Evolutionary conservation across 2,888 invertebrate genomes (phyloP).

Genomic region (Caenorhabditis zanzibari): DNA sequence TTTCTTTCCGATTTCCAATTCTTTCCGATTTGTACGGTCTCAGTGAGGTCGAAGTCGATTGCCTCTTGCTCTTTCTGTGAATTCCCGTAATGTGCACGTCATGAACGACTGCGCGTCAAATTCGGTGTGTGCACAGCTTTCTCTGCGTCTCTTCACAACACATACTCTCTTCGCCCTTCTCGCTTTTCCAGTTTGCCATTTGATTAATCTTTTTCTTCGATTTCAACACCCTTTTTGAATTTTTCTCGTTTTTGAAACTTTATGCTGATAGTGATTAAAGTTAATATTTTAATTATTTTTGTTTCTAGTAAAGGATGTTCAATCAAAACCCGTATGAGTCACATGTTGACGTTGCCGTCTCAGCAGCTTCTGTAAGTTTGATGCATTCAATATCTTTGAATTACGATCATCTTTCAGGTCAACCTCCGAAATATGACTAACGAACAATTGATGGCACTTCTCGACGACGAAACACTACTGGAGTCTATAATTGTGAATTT

Average conservation of each 20-base stretch:
- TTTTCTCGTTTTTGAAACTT: neutral
- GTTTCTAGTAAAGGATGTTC: constrained; percentile 42
- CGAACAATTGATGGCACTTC: constrained; percentile 78
- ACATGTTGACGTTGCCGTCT: constrained; percentile 46
- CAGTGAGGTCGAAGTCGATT: too few relatives aligned
- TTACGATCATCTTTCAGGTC: constrained; percentile 43
- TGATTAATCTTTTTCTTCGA: constrained; percentile 7
- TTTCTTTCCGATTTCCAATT: too few relatives aligned
- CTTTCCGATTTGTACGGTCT: too few relatives aligned
- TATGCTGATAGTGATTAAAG: too few relatives aligned
- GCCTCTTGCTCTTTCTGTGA: too few relatives aligned
- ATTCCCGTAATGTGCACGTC: too few relatives aligned
- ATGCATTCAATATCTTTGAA: neutral
- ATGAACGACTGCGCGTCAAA: constrained; percentile 7
- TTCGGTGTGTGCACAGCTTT: constrained; percentile 11
- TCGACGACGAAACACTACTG: constrained; percentile 74
- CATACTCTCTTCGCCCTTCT: neutral
- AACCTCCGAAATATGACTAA: constrained; percentile 72
- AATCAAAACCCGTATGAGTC: constrained; percentile 49
- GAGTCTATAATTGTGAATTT: constrained; percentile 76
- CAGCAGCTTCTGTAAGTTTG: constrained; percentile 40
- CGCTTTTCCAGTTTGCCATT: neutral
- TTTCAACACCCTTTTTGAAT: neutral
- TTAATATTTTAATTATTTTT: neutral
- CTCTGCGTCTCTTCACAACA: constrained; percentile 4